Conservation (phyloP, 2,113 vertebrate genomes). For the Amphiprion percula region DNA sequence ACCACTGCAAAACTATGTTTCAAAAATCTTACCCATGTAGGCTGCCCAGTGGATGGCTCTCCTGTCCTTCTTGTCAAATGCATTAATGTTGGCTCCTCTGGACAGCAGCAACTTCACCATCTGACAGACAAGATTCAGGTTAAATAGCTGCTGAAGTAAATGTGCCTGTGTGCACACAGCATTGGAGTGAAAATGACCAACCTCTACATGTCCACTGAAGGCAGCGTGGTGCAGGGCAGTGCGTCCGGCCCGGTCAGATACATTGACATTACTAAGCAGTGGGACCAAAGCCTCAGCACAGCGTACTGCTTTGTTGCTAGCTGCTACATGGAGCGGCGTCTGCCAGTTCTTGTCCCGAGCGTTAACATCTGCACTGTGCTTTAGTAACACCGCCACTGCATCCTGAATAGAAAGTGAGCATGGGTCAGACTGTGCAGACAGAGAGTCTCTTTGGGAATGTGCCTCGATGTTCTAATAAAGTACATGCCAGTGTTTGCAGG, state of each 20-base stretch:
- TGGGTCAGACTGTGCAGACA: slow-evolving; percentile 20
- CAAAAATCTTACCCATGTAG: slow-evolving; percentile 92
- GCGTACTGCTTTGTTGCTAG: slow-evolving; percentile 95
- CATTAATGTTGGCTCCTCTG: slow-evolving; percentile 98
- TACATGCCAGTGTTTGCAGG: slow-evolving; percentile 34
- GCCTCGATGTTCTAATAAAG: slow-evolving; percentile 9
- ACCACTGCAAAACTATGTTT: not conserved
- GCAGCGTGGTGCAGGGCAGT: slow-evolving; percentile 96
- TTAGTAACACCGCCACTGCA: slow-evolving; percentile 94
- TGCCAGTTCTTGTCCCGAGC: slow-evolving; percentile 99
- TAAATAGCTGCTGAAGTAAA: not conserved
- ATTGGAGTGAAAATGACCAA: slow-evolving; percentile 58
- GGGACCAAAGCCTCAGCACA: slow-evolving; percentile 96
- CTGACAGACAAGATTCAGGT: slow-evolving; percentile 75
- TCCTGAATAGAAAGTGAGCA: slow-evolving; percentile 82
- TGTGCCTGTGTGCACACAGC: not conserved
- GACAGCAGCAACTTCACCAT: slow-evolving; percentile 97
- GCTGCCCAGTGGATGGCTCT: slow-evolving; percentile 98
- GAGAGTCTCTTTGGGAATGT: slow-evolving; percentile 3
- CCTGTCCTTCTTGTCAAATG: slow-evolving; percentile 98
- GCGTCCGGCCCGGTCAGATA: slow-evolving; percentile 95
- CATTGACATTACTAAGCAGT: slow-evolving; percentile 95
- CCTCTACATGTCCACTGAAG: slow-evolving; percentile 96
- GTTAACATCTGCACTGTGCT: slow-evolving; percentile 98
- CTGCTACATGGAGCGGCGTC: slow-evolving; percentile 96